These are phyloP conservation scores for Vultur gryphus DNA, from an alignment of 2,797 vertebrate species.

Conservation along the genomic window DNA sequence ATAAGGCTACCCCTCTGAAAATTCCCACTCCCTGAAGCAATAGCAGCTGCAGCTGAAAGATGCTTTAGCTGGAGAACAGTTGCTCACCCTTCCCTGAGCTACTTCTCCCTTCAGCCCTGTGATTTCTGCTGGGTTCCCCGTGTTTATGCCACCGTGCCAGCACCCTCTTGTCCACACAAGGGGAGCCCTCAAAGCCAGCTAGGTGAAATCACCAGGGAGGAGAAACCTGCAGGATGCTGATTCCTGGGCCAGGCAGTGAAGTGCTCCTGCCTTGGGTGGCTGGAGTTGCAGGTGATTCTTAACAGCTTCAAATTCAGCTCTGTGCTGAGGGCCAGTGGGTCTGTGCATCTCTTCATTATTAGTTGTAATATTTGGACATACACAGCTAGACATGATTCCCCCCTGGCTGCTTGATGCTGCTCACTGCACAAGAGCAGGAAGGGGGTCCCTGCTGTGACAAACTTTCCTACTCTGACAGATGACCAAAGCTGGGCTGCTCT, in stretches of 20 bases:
- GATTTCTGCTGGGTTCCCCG: background rate
- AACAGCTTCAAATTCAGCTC: background rate
- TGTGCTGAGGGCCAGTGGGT: background rate
- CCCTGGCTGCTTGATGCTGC: background rate
- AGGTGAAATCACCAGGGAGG: background rate
- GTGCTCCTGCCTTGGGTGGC: background rate
- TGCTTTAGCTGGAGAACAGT: background rate
- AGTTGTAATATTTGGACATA: background rate
- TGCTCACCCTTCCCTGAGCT: background rate
- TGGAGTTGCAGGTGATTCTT: background rate
- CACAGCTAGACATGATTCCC: background rate
- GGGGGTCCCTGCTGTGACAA: background rate
- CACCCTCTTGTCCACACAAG: background rate
- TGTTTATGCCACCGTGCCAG: background rate
- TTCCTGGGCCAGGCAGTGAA: background rate
- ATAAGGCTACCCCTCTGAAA: background rate
- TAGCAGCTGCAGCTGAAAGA: background rate
- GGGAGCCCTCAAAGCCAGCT: background rate
- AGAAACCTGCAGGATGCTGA: background rate
- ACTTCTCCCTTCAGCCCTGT: fast-evolving
- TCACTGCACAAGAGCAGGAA: background rate
- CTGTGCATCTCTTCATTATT: background rate
- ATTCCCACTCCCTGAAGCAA: background rate
- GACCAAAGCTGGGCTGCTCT: background rate
- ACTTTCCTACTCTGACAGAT: background rate